phyloP scores from a whole-genome alignment of 2,113 vertebrate genomes.

The Nothocercus julius region DNA sequence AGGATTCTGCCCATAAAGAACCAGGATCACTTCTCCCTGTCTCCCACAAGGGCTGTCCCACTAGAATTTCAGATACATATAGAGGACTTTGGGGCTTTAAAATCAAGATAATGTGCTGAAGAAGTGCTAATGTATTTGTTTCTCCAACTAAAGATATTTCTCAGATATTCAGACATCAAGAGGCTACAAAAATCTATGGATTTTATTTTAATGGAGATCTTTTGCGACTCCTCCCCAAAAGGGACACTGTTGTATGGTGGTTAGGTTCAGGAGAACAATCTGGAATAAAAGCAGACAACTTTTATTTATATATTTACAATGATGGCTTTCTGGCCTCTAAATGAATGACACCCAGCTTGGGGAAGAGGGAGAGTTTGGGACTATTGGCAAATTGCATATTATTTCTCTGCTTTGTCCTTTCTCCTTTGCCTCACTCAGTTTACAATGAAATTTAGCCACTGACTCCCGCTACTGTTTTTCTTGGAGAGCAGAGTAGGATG shows the following conservation, averaged over 20 bases:
- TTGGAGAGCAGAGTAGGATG: neutral
- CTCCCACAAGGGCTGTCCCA: neutral
- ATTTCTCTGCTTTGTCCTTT: neutral
- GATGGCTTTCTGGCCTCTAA: neutral
- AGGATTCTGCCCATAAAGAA: neutral
- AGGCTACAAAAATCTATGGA: neutral
- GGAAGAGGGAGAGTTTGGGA: neutral
- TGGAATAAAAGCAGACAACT: neutral
- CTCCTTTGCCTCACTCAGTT: slow-evolving; percentile 25
- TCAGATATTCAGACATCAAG: neutral
- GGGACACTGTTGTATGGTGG: neutral
- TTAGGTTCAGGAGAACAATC: neutral
- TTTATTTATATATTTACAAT: neutral
- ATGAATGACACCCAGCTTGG: neutral
- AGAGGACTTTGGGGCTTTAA: neutral
- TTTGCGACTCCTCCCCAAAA: neutral
- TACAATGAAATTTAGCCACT: neutral
- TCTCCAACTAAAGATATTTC: neutral
- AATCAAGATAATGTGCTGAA: neutral
- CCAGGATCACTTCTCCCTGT: neutral
- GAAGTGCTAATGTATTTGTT: neutral
- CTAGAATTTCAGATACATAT: neutral
- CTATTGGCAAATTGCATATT: neutral
- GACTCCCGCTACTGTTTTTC: slow-evolving; percentile 19
- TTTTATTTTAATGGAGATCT: neutral